Percentiles rank a stretch among this genome's conserved stretches.
Conservation (phyloP, 1,140 invertebrate genomes). For the Cecropterus lyciades region DNA sequence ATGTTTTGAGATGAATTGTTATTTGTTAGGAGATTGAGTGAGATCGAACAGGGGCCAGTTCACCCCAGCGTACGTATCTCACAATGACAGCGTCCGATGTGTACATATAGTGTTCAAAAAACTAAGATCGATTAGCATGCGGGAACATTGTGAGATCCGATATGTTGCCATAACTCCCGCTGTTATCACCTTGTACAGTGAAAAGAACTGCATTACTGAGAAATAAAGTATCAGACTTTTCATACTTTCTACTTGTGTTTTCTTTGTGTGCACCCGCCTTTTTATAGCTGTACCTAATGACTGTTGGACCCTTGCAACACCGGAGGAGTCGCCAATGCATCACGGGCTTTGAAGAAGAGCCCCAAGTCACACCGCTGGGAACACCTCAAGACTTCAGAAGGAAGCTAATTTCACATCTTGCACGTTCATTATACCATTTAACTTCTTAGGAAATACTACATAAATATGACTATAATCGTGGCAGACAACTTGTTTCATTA, state of each 20-base stretch:
- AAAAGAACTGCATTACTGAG: conserved; percentile 56
- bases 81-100: conserved; percentile 27
- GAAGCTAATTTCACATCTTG: no score
- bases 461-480: no score
- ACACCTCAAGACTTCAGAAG: no score
- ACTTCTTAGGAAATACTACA: no score
- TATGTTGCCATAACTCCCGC: conserved; percentile 46
- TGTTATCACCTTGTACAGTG: conserved; percentile 60
- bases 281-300: no score
- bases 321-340: no score
- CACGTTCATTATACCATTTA: no score
- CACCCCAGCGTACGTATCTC: conserved; percentile 26
- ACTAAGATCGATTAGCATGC: conserved; percentile 15
- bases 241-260: conserved; percentile 60
- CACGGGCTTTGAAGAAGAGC: no score
- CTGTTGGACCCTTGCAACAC: no score
- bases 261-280: no score
- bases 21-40: conserved; percentile 36
- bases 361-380: no score
- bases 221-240: conserved; percentile 72
- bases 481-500: no score
- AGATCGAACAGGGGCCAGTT: conserved; percentile 30
- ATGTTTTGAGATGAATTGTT: conserved; percentile 2
- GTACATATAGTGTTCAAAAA: conserved; percentile 43
- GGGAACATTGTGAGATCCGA: conserved; percentile 45